These are phyloP conservation scores for Choreutis nemorana DNA, from an alignment of 2,888 invertebrate species.

Conservation along the genomic window DNA sequence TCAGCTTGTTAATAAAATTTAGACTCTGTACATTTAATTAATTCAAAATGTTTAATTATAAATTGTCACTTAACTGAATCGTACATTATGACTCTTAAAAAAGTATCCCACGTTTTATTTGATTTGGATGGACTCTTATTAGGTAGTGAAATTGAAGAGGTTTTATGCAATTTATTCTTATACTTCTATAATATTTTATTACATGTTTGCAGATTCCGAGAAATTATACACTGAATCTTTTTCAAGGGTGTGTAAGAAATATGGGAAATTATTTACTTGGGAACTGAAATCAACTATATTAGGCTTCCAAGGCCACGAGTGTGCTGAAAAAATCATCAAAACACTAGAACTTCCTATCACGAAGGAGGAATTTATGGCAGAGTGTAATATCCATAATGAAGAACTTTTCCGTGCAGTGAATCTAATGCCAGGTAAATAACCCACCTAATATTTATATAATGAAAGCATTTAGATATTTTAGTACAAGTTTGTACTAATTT, in stretches of 20 bases:
- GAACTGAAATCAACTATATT: constrained; percentile 75
- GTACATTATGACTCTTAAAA: constrained; percentile 33
- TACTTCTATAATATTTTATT: neutral
- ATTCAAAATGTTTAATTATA: no score
- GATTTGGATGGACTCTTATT: constrained; percentile 68
- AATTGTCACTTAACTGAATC: no score
- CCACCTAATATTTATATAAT: no score
- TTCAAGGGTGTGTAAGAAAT: constrained; percentile 70
- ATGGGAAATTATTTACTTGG: constrained; percentile 80
- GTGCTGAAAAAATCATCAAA: constrained; percentile 67
- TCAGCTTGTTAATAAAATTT: no score
- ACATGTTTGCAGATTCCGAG: constrained; percentile 76
- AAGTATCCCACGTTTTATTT: constrained; percentile 68
- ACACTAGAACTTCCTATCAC: constrained; percentile 70
- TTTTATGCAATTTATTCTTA: neutral
- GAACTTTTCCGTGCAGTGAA: constrained; percentile 68
- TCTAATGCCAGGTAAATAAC: constrained; percentile 77
- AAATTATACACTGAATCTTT: constrained; percentile 75
- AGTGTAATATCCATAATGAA: constrained; percentile 59
- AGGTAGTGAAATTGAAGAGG: constrained; percentile 36
- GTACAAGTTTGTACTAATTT: no score
- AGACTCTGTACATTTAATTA: no score
- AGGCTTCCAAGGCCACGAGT: constrained; percentile 72
- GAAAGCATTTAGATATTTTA: no score
- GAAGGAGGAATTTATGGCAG: constrained; percentile 69